These are phyloP conservation scores for Aleiodes alternator DNA, from an alignment of 2,888 invertebrate species.

Conservation along the genomic window DNA sequence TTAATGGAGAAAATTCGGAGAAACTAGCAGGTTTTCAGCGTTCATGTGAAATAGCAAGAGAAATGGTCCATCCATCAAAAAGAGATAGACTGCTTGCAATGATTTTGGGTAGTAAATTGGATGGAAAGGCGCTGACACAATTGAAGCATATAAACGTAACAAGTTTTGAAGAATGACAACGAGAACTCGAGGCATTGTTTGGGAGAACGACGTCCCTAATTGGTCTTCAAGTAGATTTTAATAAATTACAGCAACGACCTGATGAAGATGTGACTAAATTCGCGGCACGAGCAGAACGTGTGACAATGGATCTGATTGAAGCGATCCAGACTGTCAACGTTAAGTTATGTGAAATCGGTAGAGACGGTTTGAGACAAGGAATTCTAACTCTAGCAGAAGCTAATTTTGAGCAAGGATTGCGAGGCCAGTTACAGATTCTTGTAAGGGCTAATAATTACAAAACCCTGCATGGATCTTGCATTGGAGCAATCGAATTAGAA, in stretches of 20 bases:
- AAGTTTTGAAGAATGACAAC: background rate
- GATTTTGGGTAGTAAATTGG: conserved; percentile 6
- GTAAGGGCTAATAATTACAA: background rate
- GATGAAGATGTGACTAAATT: background rate
- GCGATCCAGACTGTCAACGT: background rate
- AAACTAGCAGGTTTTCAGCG: background rate
- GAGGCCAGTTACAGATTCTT: background rate
- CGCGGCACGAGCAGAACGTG: background rate
- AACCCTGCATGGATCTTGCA: background rate
- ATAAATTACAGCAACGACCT: background rate
- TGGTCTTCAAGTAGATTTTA: background rate
- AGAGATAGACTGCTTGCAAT: background rate
- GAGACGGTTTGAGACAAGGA: background rate
- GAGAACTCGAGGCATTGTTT: background rate
- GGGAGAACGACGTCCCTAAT: background rate
- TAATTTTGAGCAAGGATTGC: background rate
- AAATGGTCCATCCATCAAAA: background rate
- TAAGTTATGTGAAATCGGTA: background rate
- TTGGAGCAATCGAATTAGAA: too few relatives aligned
- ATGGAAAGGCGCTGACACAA: background rate
- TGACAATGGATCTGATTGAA: background rate
- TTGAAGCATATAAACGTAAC: background rate
- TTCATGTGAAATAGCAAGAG: background rate
- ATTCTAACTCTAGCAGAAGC: background rate
- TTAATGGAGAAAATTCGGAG: background rate